Conservation (phyloP, 2,797 vertebrate genomes). For the Geotrypetes seraphini region DNA sequence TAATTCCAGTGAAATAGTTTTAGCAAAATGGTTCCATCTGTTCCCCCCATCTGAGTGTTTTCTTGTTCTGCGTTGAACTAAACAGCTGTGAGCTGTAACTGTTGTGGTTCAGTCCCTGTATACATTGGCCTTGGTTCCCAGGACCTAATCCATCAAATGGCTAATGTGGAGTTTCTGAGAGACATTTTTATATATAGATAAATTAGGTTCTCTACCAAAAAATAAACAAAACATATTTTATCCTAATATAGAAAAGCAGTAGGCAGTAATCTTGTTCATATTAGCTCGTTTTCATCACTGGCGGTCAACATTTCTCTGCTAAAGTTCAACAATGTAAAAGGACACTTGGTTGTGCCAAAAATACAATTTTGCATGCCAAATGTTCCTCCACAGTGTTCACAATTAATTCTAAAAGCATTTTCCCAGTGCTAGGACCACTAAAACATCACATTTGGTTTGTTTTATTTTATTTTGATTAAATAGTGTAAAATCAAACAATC, state of each 20-base stretch:
- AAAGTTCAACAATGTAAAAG: constrained; percentile 10
- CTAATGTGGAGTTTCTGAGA: constrained; percentile 42
- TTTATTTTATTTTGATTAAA: neutral
- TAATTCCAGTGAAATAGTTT: constrained; percentile 28
- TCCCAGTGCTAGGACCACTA: constrained; percentile 18
- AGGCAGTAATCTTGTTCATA: constrained; percentile 26
- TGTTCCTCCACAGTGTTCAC: constrained; percentile 25
- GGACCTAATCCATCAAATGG: constrained; percentile 36
- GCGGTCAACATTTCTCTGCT: constrained; percentile 3
- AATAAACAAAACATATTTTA: constrained; percentile 41
- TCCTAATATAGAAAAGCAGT: constrained; percentile 42
- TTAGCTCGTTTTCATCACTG: too few species aligned
- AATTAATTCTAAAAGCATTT: constrained; percentile 29
- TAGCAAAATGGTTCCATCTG: constrained; percentile 46
- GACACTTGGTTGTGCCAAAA: constrained; percentile 25
- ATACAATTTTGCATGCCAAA: constrained; percentile 20
- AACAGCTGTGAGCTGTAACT: constrained; percentile 18
- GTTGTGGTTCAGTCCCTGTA: constrained; percentile 5
- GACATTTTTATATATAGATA: constrained; percentile 10
- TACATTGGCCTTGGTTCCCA: constrained; percentile 31
- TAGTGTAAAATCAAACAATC: too few species aligned
- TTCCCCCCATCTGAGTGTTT: constrained; percentile 12
- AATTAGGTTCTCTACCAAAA: constrained; percentile 21
- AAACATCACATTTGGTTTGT: constrained; percentile 7
- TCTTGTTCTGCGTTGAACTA: too few species aligned